Base-by-base conservation (phyloP, 2,888 invertebrate species). In the Drosophila neoperkinsi region DNA sequence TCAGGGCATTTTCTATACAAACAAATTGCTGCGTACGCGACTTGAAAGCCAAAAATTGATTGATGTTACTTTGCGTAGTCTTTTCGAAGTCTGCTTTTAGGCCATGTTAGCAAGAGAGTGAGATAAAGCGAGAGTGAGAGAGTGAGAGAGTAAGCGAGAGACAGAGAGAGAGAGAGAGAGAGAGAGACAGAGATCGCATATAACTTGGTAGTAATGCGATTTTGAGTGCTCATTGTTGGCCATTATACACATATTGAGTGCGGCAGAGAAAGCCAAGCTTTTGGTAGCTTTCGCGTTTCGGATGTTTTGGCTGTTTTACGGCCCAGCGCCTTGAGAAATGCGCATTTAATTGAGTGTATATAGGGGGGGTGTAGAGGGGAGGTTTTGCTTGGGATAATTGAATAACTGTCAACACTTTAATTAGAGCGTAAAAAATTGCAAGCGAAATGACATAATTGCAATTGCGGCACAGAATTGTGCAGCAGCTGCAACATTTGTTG, bases 21-120 rank as follows among this genome's bases (percentile, higher is more conserved):
- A 88, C 88, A 88, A 88, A 88, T 88, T 88, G 89, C 88, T 74
- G 79, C 74, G 89, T 89, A 88, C 88, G 88, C 88, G 88, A 88
- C 88, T 85, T 85, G 88, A 85, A 88, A 88, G 82, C 82, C 64
- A 87, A 88, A 88, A 86, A 88, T 83, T 88, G 86, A 86, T 88
- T 83, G 87, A 86, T 84, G 88, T 84, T 77, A 71, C 84, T 82
- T 83, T 83, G 67, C 76, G 65, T 65, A 67, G 67, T 64, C 73
- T 64, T 75, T 70, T 65, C 60, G 34, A 76, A 69, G 82, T 61
- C 71, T 68, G 69, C 79, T 82, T 81, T 82, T 82, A 79, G 88
- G 86, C 70, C 53, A 69, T 61, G 53, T 55, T 56, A n/a, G 25
- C 36, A 13, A 3, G 7, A 53, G 10, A 53, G 21, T 10, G 16